Evolutionary conservation across 2,888 invertebrate genomes (phyloP).

Genomic region (Polylopha cassiicola): DNA sequence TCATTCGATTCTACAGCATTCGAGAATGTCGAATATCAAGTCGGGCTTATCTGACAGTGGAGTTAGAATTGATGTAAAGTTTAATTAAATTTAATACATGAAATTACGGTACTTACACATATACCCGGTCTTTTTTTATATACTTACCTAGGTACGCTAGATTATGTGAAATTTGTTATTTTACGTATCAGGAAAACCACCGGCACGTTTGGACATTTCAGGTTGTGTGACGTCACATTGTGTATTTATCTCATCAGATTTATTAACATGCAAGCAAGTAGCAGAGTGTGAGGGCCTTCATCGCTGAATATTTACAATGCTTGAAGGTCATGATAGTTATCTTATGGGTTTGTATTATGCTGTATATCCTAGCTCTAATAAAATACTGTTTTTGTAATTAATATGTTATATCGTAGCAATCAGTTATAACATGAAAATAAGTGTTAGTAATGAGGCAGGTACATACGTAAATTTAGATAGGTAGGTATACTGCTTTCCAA

Average conservation of each 20-base stretch:
- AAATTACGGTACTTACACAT: background rate
- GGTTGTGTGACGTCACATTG: conserved; percentile 30
- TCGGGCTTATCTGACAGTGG: too few species aligned
- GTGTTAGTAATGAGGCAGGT: too few species aligned
- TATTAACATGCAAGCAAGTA: conserved; percentile 28
- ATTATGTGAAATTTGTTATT: conserved; percentile 3
- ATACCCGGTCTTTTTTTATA: conserved; percentile 3
- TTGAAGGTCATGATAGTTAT: conserved; percentile 19
- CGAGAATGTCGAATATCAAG: too few species aligned
- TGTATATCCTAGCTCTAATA: background rate
- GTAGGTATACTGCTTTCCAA: too few species aligned
- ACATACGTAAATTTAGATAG: too few species aligned
- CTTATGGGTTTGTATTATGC: background rate
- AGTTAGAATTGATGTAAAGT: too few species aligned
- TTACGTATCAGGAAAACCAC: conserved; percentile 8
- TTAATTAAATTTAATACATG: too few species aligned
- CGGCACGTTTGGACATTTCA: conserved; percentile 16
- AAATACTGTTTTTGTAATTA: too few species aligned
- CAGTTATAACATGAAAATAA: too few species aligned
- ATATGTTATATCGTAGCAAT: too few species aligned
- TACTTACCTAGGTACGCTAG: too few species aligned
- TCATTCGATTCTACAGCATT: too few species aligned
- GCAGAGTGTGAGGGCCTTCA: conserved; percentile 4
- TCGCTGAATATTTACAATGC: conserved; percentile 10
- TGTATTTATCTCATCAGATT: conserved; percentile 38